Base-by-base conservation (phyloP, 1,140 invertebrate genomes). In the Achroia grisella region DNA sequence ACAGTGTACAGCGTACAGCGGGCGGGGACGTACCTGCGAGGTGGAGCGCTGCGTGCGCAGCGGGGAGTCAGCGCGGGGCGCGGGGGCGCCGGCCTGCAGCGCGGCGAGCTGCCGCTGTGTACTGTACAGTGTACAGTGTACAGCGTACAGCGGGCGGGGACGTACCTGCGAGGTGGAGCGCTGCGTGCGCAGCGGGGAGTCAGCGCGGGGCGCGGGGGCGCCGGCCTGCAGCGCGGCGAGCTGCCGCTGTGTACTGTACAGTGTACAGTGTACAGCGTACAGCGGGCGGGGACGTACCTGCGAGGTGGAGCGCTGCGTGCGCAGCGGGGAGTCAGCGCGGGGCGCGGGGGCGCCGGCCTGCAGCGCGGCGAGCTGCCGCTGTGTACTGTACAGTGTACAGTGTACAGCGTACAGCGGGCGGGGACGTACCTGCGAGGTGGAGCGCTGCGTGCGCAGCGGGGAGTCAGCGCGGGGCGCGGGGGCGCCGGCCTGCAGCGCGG, bases 101-200 rank as follows among this genome's bases (percentile, higher is more conserved):
- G 92, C 89, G 37, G 90, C 89, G 54, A 95, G 91, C 78, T 96
- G 95, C 67, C 93, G 90, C 53, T 91, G 91, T n/a, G n/a, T n/a
- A n/a, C n/a, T n/a, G n/a, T n/a, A n/a, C n/a, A n/a, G n/a, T n/a
- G n/a, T n/a, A n/a, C n/a, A n/a, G n/a, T n/a, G n/a, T n/a, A n/a
- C n/a, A n/a, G n/a, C n/a, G n/a, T n/a, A n/a, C n/a, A n/a, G n/a
- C n/a, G n/a, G n/a, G n/a, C n/a, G n/a, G n/a, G n/a, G n/a, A n/a
- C n/a, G n/a, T 49, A 76, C 72, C 72, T 75, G 72, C 32, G 64
- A 48, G 11, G 71, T 54, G n/a, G n/a, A n/a, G n/a, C 67, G 41
- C n/a, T 74, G 40, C 50, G 76, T 46, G 70, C 79, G 56, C 30
- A 92, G 82, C 4, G 91, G 90, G 1, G 90, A 90, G 63, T 91